phyloP scores from a whole-genome alignment of 2,113 vertebrate genomes.

The Daubentonia madagascariensis region DNA sequence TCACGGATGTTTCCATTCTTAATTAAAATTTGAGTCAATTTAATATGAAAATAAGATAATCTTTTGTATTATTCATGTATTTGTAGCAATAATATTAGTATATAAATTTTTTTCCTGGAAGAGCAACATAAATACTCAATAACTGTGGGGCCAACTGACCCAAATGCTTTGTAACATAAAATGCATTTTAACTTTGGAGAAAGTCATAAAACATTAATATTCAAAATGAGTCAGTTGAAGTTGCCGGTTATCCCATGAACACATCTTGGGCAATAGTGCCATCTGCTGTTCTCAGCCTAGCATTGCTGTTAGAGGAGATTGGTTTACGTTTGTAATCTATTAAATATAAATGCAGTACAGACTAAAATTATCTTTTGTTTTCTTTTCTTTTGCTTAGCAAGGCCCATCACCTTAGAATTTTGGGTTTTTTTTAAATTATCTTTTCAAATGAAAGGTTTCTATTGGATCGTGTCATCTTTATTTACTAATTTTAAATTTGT shows the following conservation, averaged over 20 bases:
- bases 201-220: constrained; percentile 62
- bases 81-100: background rate
- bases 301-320: background rate
- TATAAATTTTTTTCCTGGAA: background rate
- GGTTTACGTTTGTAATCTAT: background rate
- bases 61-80: constrained; percentile 42
- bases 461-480: background rate
- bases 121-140: constrained; percentile 28
- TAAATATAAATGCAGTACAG: background rate
- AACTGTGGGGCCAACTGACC: constrained; percentile 36
- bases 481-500: constrained; percentile 2
- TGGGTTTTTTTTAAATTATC: background rate
- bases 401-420: no score
- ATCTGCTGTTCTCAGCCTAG: constrained; percentile 81
- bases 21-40: background rate
- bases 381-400: no score
- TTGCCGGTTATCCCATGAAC: background rate
- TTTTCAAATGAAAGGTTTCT: constrained; percentile 12
- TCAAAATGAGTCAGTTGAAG: constrained; percentile 32
- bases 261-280: constrained; percentile 84
- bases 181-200: constrained; percentile 65
- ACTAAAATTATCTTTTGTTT: constrained; percentile 3
- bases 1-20: constrained; percentile 13
- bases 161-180: constrained; percentile 51
- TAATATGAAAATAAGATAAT: constrained; percentile 25